Evolutionary conservation across 2,888 invertebrate genomes (phyloP).

Genomic region (Caenorhabditis becei): DNA sequence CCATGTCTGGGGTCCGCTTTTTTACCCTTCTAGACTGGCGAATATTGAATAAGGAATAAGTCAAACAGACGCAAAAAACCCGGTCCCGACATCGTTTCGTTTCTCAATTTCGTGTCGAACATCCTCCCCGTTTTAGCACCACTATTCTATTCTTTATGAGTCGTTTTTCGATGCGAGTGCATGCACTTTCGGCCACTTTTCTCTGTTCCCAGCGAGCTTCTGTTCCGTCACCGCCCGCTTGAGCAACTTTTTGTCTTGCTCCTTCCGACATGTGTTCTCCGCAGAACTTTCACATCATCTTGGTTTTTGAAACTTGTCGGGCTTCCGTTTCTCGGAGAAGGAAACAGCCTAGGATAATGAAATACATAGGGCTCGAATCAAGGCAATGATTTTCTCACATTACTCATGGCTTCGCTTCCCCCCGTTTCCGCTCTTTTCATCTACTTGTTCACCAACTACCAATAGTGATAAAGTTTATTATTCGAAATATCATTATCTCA

Average conservation of each 20-base stretch:
- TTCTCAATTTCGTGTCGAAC: slow-evolving; percentile 29
- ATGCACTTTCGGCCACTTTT: slow-evolving; percentile 55
- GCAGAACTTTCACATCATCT: slow-evolving; percentile 15
- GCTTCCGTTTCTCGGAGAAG: slow-evolving; percentile 17
- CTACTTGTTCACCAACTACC: slow-evolving; percentile 6
- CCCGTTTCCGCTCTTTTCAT: slow-evolving; percentile 5
- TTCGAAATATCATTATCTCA: slow-evolving; percentile 16
- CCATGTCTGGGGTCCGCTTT: not conserved
- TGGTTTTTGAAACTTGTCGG: slow-evolving; percentile 50
- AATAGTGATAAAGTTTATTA: slow-evolving; percentile 16
- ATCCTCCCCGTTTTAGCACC: slow-evolving; percentile 44
- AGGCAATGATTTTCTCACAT: slow-evolving; percentile 53
- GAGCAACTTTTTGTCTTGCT: slow-evolving; percentile 38
- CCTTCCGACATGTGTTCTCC: slow-evolving; percentile 45
- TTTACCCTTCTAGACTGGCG: not conserved
- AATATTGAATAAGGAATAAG: slow-evolving; percentile 2
- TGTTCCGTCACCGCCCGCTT: slow-evolving; percentile 27
- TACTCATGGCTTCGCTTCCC: slow-evolving; percentile 47
- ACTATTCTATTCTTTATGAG: slow-evolving; percentile 43
- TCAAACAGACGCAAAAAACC: not conserved
- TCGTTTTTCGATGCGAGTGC: slow-evolving; percentile 47
- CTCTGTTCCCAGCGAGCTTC: slow-evolving; percentile 38
- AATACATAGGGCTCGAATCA: slow-evolving; percentile 53
- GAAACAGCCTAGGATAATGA: slow-evolving; percentile 35
- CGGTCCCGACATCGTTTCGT: not conserved